Base-by-base conservation (phyloP, 2,797 vertebrate genomes). In the Pampus argenteus region DNA sequence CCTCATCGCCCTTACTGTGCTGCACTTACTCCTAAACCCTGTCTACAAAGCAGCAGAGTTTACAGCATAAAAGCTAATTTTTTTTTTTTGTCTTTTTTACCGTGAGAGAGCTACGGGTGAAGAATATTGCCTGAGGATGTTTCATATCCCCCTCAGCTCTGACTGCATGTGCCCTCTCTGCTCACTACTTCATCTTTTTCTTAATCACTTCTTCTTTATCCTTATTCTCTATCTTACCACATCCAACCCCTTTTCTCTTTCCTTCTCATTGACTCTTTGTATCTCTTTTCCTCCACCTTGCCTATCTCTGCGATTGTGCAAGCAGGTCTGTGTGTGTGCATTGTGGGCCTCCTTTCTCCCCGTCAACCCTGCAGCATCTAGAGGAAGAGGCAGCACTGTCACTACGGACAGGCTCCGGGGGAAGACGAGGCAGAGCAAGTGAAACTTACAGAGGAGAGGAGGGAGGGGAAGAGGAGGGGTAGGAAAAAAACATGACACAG, bases 71-170 rank as follows among this genome's bases (percentile, higher is more conserved):
- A 91, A 93, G 82, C 65, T 1, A 75, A 81, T 79, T 87, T 94
- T 86, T 79, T 59, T 79, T 86, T 82, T 90, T 83, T 84, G n/a
- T n/a, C n/a, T 72, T 89, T 83, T 84, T 72, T 66, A 82, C 84
- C 76, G 77, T 82, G 80, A 88, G 85, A 91, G 84, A 84, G 78
- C 73, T 60, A 74, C 89, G 81, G 82, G 68, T 84, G 75, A 84
- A 79, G 84, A 86, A 90, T 84, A 90, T 91, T 51, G 91, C 93
- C 89, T 11, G 72, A 91, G 89, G 92, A 91, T 86, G 80, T 92
- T 92, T 90, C 78, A 87, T 92, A 85, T 92, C 86, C 90, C 87
- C 87, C 81, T 79, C 82, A 84, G 80, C 79, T 80, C 72, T 25
- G 61, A 48, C 78, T 83, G 78, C 82, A 60, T 44, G 36, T 47